Conservation (phyloP, 1,140 invertebrate species). For the Drosophila neocordata region DNA sequence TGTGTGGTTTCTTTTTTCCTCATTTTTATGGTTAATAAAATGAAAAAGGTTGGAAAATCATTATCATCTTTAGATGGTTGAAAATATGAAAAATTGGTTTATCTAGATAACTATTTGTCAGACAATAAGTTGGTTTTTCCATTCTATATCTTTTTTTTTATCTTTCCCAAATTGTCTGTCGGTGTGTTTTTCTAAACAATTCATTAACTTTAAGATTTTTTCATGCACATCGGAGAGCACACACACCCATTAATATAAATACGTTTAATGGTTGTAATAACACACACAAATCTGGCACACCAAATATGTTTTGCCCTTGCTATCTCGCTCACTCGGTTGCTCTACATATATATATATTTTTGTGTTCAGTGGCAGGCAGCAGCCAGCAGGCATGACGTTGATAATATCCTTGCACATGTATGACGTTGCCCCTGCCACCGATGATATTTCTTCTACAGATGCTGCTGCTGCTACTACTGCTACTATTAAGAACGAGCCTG, state of each 20-base stretch:
- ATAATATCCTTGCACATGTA: conserved; percentile 80
- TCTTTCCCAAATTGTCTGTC: conserved; percentile 22
- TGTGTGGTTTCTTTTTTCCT: too few species aligned
- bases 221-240: neutral
- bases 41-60: conserved; percentile 5
- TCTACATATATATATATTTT: conserved; percentile 30
- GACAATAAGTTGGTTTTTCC: neutral
- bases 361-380: conserved; percentile 24
- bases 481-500: neutral
- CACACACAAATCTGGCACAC: conserved; percentile 57
- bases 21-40: conserved; percentile 25
- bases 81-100: conserved; percentile 56
- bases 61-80: neutral
- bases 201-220: conserved; percentile 67
- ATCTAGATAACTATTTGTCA: conserved; percentile 46
- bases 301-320: conserved; percentile 23
- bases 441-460: neutral
- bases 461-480: conserved; percentile 22
- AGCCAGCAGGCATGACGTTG: conserved; percentile 75
- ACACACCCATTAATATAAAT: conserved; percentile 65
- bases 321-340: conserved; percentile 8
- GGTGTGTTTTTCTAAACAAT: conserved; percentile 64
- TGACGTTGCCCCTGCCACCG: conserved; percentile 66
- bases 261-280: conserved; percentile 67
- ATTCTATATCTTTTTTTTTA: neutral